Base-by-base conservation (phyloP, 2,888 invertebrate genomes). In the Encarsia formosa region DNA sequence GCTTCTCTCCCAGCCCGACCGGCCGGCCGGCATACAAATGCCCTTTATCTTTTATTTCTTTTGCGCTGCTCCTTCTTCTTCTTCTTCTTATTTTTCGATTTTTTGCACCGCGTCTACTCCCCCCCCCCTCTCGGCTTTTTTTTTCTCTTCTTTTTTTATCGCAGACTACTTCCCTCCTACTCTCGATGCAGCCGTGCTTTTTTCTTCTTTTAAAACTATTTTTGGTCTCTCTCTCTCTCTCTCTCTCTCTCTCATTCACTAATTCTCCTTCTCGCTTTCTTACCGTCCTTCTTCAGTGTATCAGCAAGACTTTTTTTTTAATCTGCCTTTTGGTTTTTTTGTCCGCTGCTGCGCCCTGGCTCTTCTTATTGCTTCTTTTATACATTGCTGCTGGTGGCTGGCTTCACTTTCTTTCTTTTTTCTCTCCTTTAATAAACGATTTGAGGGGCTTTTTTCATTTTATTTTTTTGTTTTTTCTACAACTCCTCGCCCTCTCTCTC, bases 221-320 rank as follows among this genome's bases (percentile, higher is more conserved):
- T n/a, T n/a, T n/a, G n/a, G n/a, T n/a, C n/a, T n/a, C n/a, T n/a
- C n/a, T n/a, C n/a, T n/a, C n/a, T n/a, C n/a, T n/a, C n/a, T n/a
- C n/a, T 40, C 32, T 41, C 29, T 22, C 32, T 31, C 24, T 16
- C 49, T 46, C 49, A 45, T 56, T 46, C 48, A 56, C 54, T 49
- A 49, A 53, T 56, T 56, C 51, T 47, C 42, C 49, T 52, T 52
- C 57, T 42, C 44, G 42, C 49, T 49, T 55, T 55, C 54, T 55
- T 51, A 49, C 52, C 47, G 24, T 49, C 39, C 50, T 44, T 54
- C 39, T 20, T 34, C 19, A 34, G 18, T 48, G 19, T 39, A 31
- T n/a, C 19, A 20, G 15, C n/a, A 9, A 15, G 8, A 2, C 35
- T 35, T 35, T 38, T 15, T 16, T 38, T 34, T 38, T 38, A 20